Conservation (phyloP, 2,888 invertebrate species). For the Leptarthrus brevirostris region DNA sequence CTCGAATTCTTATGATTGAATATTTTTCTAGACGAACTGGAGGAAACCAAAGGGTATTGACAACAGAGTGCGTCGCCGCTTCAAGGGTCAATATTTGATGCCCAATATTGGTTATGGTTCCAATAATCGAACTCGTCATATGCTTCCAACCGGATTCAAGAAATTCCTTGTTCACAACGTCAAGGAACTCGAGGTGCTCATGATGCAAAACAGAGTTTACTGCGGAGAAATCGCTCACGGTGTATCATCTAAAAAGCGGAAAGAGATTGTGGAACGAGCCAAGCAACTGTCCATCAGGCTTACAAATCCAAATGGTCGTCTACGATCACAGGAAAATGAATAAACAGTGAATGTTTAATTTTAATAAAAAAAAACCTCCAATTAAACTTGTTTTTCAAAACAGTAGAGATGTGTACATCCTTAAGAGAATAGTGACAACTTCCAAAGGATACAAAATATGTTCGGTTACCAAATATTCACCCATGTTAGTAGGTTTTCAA, state of each 20-base stretch:
- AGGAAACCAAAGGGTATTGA: slow-evolving; percentile 99
- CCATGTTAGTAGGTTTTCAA: too few relatives aligned
- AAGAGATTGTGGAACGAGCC: slow-evolving; percentile 95
- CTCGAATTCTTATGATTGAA: not conserved
- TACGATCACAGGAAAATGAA: slow-evolving; percentile 98
- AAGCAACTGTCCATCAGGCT: slow-evolving; percentile 95
- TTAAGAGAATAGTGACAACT: too few relatives aligned
- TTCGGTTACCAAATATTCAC: too few relatives aligned
- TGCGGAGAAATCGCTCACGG: slow-evolving; percentile 98
- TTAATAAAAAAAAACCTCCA: slow-evolving; percentile 19
- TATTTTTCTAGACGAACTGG: slow-evolving; percentile 85
- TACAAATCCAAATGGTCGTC: slow-evolving; percentile 95
- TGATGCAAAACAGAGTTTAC: slow-evolving; percentile 99
- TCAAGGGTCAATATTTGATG: slow-evolving; percentile 99
- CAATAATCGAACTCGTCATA: slow-evolving; percentile 92
- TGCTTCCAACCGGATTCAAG: slow-evolving; percentile 97
- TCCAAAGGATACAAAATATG: too few relatives aligned
- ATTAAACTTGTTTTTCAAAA: slow-evolving; percentile 21
- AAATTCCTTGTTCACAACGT: slow-evolving; percentile 94
- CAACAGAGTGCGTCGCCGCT: slow-evolving; percentile 97
- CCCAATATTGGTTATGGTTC: slow-evolving; percentile 99
- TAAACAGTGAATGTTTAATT: slow-evolving; percentile 70
- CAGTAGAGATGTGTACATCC: not conserved
- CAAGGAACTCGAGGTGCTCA: slow-evolving; percentile 93
- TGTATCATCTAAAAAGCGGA: slow-evolving; percentile 97